These are phyloP conservation scores for Ctena decussata DNA, from an alignment of 2,888 invertebrate species.

Conservation along the genomic window DNA sequence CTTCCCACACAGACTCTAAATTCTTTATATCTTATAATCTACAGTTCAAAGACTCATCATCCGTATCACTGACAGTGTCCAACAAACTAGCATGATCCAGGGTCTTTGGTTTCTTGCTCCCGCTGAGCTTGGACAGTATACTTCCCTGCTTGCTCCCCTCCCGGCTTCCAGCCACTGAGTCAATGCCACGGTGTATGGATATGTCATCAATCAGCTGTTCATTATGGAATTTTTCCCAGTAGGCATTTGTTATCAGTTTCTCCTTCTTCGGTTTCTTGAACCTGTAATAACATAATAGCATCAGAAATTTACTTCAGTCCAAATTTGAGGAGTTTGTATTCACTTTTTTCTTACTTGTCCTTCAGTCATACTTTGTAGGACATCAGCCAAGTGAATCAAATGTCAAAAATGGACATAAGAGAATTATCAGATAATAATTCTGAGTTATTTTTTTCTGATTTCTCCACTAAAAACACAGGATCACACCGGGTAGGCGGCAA, in stretches of 20 bases:
- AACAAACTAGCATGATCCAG: slow-evolving; percentile 77
- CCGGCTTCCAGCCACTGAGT: slow-evolving; percentile 68
- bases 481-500: too few species aligned
- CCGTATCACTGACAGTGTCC: slow-evolving; percentile 50
- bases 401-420: too few species aligned
- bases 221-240: slow-evolving; percentile 74
- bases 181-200: slow-evolving; percentile 80
- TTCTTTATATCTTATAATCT: not conserved
- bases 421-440: too few species aligned
- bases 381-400: too few species aligned
- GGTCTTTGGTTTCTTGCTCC: slow-evolving; percentile 68
- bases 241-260: slow-evolving; percentile 80
- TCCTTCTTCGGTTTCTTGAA: slow-evolving; percentile 82
- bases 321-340: too few species aligned
- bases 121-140: slow-evolving; percentile 77
- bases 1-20: too few species aligned
- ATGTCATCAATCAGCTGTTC: slow-evolving; percentile 76
- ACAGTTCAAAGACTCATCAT: slow-evolving; percentile 17
- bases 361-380: too few species aligned
- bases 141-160: slow-evolving; percentile 78
- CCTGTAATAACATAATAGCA: slow-evolving; percentile 60
- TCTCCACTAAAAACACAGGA: too few species aligned
- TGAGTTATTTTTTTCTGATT: too few species aligned
- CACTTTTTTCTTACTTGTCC: too few species aligned
- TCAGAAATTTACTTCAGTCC: too few species aligned